Percentiles rank a stretch among this genome's conserved stretches.
Conservation (phyloP, 2,113 vertebrate species). For the Ceyx margarethae region DNA sequence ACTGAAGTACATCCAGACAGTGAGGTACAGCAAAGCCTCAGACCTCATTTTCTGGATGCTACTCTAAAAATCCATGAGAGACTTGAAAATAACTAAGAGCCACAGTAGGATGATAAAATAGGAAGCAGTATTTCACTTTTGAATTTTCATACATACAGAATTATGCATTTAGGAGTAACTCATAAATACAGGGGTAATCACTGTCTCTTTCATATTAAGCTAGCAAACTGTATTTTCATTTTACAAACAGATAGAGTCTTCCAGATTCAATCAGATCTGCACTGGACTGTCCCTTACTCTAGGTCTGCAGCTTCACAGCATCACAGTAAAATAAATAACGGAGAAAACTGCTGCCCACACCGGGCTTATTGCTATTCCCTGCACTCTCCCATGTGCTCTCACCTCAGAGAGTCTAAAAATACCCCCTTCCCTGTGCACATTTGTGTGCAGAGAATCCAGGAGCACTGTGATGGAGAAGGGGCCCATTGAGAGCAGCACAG, state of each 20-base stretch:
- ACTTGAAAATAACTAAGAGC: neutral
- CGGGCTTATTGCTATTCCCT: constrained; percentile 4
- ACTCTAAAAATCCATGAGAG: neutral
- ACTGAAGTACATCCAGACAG: neutral
- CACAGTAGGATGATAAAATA: neutral
- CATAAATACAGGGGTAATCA: neutral
- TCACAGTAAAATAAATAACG: neutral
- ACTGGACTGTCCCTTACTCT: neutral
- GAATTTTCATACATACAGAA: neutral
- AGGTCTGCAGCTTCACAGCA: neutral
- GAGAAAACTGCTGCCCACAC: neutral
- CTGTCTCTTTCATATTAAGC: neutral
- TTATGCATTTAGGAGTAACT: neutral
- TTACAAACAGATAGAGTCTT: neutral
- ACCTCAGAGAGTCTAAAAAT: constrained; percentile 16
- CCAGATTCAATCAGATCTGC: neutral
- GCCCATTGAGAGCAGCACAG: neutral
- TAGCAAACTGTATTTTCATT: neutral
- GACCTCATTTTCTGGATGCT: neutral
- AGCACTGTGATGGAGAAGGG: neutral
- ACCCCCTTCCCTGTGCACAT: neutral
- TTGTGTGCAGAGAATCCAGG: neutral
- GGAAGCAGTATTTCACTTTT: neutral
- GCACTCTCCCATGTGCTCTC: neutral
- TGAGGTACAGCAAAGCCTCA: neutral